Evolutionary conservation across 1,140 invertebrate genomes (phyloP), one percentile per base, ranked within the genome.

Genomic region (Drosophila elegans): DNA sequence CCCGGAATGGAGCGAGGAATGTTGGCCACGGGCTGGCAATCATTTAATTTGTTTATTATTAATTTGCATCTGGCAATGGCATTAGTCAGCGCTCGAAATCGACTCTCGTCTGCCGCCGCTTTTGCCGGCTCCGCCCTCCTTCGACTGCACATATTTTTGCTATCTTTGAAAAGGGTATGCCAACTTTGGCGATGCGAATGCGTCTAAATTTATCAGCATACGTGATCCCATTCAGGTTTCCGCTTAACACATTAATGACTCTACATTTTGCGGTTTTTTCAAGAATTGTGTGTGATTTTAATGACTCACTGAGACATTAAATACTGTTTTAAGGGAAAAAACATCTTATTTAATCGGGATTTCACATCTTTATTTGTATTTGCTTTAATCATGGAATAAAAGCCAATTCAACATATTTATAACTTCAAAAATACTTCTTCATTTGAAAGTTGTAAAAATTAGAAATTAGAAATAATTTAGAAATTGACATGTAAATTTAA

Each of bases 21-120:
- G 83, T 61, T 73, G 82, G 39, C 62, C 41, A 57, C 59, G 79
- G 83, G 83, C 76, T 72, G 76, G 64, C 67, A 61, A 80, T 85
- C 71, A 39, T 64, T 62, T 79, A 45, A 57, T 76, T 77, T 60
- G 73, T 77, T 68, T 61, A 57, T 71, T 78, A 77, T 77, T 56
- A 77, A 69, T 77, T 77, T 69, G 74, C 64, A 72, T 46, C 74
- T 69, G 66, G 29, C 74, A 41, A n/a, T 27, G 46, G 61, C 45
- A 59, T 76, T 76, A 76, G 61, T 76, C 66, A 78, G 54, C 41
- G 32, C 46, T 57, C 25, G 49, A 44, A 48, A 71, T 13, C 13
- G 46, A 10, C 12, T 53, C 45, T 73, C n/a, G 12, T 41, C n/a
- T 42, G 36, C 67, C 56, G 56, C 67, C 71, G 42, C 27, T 53